Conservation (phyloP, 2,113 vertebrate species). For the Petrocephalus zakoni region DNA sequence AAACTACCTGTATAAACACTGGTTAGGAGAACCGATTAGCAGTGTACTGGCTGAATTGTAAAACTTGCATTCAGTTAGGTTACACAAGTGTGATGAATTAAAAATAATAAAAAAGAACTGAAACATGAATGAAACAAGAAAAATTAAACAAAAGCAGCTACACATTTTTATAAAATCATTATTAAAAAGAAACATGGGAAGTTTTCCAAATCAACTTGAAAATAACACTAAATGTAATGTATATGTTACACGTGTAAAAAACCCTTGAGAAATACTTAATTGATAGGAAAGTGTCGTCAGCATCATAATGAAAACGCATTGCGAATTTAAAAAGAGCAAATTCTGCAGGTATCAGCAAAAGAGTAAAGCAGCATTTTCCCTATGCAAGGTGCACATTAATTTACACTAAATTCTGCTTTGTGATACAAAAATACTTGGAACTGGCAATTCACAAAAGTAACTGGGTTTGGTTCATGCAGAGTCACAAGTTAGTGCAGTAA, state of each 20-base stretch:
- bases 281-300: neutral
- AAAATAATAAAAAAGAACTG: neutral
- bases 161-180: neutral
- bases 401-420: neutral
- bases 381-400: neutral
- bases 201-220: neutral
- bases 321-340: neutral
- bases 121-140: neutral
- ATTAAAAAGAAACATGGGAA: neutral
- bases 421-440: neutral
- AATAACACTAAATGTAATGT: neutral
- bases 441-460: neutral
- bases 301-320: neutral
- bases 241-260: neutral
- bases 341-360: neutral
- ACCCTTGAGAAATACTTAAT: neutral
- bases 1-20: neutral
- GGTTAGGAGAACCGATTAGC: neutral
- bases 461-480: neutral
- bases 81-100: neutral
- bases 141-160: neutral
- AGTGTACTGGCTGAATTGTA: neutral
- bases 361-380: neutral
- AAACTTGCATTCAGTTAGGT: neutral
- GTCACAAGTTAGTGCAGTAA: neutral